Evolutionary conservation across 2,797 vertebrate species (phyloP).

Genomic region (Sebastes iracundus): DNA sequence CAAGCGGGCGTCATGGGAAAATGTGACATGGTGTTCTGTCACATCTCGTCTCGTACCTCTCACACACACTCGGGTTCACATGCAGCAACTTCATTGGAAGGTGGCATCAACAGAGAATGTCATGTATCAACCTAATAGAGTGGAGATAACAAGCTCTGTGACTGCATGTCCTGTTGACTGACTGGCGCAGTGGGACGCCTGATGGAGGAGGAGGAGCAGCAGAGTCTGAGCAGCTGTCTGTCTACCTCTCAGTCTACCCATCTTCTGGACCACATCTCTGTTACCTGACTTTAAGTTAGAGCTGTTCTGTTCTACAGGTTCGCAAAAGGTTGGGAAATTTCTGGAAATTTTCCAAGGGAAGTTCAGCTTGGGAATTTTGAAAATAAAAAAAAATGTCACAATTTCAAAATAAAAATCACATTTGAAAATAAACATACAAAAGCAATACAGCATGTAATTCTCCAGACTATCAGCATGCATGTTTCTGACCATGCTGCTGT

Average conservation of each 20-base stretch:
- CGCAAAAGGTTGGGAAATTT: too few relatives aligned
- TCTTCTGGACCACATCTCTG: background rate
- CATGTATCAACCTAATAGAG: conserved; percentile 49
- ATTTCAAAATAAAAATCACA: too few relatives aligned
- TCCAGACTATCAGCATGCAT: background rate
- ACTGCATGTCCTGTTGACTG: conserved; percentile 34
- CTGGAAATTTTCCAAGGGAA: too few relatives aligned
- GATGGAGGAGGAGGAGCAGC: background rate
- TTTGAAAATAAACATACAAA: too few relatives aligned
- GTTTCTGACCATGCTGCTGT: background rate
- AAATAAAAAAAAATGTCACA: background rate
- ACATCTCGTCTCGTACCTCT: conserved; percentile 23
- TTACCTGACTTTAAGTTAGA: background rate
- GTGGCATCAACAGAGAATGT: conserved; percentile 22
- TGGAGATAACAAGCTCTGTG: conserved; percentile 47
- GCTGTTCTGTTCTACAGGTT: background rate
- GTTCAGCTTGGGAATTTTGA: background rate
- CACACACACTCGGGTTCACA: background rate
- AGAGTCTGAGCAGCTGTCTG: conserved; percentile 1
- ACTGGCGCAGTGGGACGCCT: conserved; percentile 16
- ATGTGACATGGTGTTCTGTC: conserved; percentile 33
- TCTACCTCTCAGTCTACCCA: background rate
- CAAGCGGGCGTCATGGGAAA: background rate
- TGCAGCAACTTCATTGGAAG: background rate
- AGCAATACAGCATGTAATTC: background rate